These are phyloP conservation scores for Erethizon dorsatum DNA, from an alignment of 2,797 vertebrate genomes.

Conservation along the genomic window DNA sequence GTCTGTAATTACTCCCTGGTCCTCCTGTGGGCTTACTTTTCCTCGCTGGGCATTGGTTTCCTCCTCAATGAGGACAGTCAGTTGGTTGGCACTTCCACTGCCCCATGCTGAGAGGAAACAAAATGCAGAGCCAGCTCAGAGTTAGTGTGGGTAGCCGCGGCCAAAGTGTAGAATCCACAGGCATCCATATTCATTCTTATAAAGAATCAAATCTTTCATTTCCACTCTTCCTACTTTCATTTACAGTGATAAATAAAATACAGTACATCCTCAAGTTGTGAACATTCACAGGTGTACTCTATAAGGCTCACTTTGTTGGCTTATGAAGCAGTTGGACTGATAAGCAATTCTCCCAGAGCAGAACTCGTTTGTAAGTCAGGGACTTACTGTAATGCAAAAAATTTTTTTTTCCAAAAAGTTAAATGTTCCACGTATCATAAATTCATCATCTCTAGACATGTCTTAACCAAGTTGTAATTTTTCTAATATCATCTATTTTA, in stretches of 20 bases:
- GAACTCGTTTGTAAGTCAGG: neutral
- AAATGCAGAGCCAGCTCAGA: neutral
- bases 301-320: neutral
- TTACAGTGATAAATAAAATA: constrained; percentile 16
- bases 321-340: neutral
- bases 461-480: neutral
- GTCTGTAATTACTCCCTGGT: neutral
- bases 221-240: constrained; percentile 20
- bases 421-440: neutral
- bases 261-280: neutral
- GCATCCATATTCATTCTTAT: neutral
- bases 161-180: neutral
- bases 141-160: neutral
- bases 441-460: neutral
- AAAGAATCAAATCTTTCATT: neutral
- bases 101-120: neutral
- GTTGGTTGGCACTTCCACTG: neutral
- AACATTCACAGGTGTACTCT: neutral
- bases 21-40: neutral
- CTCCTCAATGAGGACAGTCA: neutral
- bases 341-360: neutral
- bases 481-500: neutral
- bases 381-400: neutral
- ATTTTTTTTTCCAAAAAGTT: neutral
- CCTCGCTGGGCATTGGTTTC: neutral